Evolutionary conservation across 2,113 vertebrate genomes (phyloP), one percentile per base, ranked within the genome.

Genomic region (Numenius arquata): DNA sequence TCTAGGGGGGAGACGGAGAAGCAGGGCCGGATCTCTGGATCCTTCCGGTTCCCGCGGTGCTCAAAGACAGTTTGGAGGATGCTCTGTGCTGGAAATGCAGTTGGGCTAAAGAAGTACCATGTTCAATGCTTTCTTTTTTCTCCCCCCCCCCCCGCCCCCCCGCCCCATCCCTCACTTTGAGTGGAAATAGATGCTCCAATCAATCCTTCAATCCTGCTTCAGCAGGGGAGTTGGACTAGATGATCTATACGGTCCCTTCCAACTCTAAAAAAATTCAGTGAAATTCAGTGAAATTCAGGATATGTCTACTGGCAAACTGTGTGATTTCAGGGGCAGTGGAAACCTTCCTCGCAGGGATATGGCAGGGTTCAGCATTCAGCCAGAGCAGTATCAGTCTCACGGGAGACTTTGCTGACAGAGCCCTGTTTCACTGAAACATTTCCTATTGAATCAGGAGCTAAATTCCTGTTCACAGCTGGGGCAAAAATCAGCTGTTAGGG

Each of bases 31-130:
- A 10, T 58, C 41, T 30, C 5, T 5, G 27, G 5, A 7, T 63
- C 7, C 29, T 47, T 8, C 59, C 1, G 2, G 30, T 34, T 30
- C 62, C 17, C 16, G 40, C 0, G 0, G 29, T 5, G 66, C 63
- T 63, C 58, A 10, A 62, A 15, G 23, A 4, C 43, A 3, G 32
- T 27, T 53, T 0, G 6, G 50, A 36, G 67, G 84, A 26, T 55
- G 74, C 56, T 25, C 61, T 30, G 25, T 17, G 47, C 53, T 34
- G 55, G 22, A 16, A 30, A 10, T 3, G 5, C 8, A 0, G 66
- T 22, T 11, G 73, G 30, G 5, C 12, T 30, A 4, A 27, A 43
- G 45, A 1, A 10, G 15, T 0, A 1, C 53, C 4, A 0, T 3
- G 26, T 32, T 43, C 12, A 4, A 3, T 2, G 21, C 34, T 32